Evolutionary conservation across 2,113 vertebrate genomes (phyloP), one percentile per base, ranked within the genome.

Genomic region (Oostethus manadensis): DNA sequence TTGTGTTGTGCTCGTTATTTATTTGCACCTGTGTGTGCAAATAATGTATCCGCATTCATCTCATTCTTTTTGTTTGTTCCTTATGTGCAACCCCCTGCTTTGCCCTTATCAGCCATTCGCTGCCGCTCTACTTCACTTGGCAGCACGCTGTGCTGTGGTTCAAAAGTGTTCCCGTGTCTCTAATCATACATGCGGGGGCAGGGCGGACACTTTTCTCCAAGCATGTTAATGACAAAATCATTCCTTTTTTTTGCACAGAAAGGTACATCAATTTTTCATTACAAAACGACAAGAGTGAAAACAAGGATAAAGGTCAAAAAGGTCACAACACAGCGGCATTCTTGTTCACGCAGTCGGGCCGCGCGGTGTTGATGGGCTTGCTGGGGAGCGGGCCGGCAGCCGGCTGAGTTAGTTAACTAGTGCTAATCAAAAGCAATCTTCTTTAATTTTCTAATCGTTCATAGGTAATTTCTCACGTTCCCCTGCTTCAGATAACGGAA

Each of bases 391-490:
- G 69, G 53, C 74, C 63, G 53, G 51, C 54, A 14, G 65, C 56
- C 50, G 64, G 61, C 74, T 50, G 67, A 60, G 70, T 84, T 84
- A 73, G 84, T 87, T 84, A 84, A 79, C 62, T 45, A 73, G 65
- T 9, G 57, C 71, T 84, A 80, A 83, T 86, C 79, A 84, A 73
- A 76, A 58, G 54, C 81, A 81, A 86, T 85, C 79, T 82, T 70
- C 71, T 64, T 79, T 81, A 62, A 76, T 81, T 79, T 77, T 82
- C 64, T 73, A 71, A 84, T 83, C 62, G 47, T 64, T 61, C 64
- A 62, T 71, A 68, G 73, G 64, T 82, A 73, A 78, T 74, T 79
- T 72, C 61, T 76, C 16, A 2, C 15, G 10, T 61, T 60, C 21
- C 46, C 69, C 62, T 77, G 63, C 40, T 65, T 48, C 68, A 64